Conservation (phyloP, 2,888 invertebrate genomes). For the Diplazon laetatorius region DNA sequence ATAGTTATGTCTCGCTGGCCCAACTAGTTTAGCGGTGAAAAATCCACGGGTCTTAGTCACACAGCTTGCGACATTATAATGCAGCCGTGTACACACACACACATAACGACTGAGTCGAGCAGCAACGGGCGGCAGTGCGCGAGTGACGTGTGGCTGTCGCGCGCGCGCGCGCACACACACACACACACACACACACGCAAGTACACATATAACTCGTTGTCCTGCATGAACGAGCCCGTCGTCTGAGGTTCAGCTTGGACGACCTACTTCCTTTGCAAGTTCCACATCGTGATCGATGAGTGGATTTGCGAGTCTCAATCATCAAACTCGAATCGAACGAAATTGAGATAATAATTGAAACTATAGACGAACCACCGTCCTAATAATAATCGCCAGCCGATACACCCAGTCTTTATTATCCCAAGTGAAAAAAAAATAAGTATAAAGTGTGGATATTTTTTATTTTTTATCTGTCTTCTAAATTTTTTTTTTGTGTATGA, state of each 20-base stretch:
- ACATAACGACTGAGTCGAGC: no score
- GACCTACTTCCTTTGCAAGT: constrained; percentile 59
- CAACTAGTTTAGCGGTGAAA: constrained; percentile 79
- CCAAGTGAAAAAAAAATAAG: no score
- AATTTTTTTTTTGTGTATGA: no score
- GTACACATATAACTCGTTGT: constrained; percentile 66
- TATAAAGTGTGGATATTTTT: no score
- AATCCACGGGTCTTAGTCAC: constrained; percentile 80
- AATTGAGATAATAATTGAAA: no score
- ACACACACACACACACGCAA: no score
- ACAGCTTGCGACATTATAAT: constrained; percentile 77
- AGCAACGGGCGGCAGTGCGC: constrained; percentile 12
- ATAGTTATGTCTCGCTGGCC: constrained; percentile 73
- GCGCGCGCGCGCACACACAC: no score
- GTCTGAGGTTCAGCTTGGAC: constrained; percentile 74
- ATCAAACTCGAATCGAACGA: constrained; percentile 17
- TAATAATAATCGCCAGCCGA: no score
- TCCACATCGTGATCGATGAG: constrained; percentile 34
- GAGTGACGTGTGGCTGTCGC: constrained; percentile 51
- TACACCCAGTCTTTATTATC: no score
- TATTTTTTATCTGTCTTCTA: no score
- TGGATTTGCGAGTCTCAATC: constrained; percentile 29
- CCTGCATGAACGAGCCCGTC: constrained; percentile 79
- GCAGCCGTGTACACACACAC: constrained; percentile 26
- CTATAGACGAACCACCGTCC: no score